These are phyloP conservation scores for Dasyurus viverrinus DNA, from an alignment of 2,113 vertebrate genomes.

Conservation along the genomic window DNA sequence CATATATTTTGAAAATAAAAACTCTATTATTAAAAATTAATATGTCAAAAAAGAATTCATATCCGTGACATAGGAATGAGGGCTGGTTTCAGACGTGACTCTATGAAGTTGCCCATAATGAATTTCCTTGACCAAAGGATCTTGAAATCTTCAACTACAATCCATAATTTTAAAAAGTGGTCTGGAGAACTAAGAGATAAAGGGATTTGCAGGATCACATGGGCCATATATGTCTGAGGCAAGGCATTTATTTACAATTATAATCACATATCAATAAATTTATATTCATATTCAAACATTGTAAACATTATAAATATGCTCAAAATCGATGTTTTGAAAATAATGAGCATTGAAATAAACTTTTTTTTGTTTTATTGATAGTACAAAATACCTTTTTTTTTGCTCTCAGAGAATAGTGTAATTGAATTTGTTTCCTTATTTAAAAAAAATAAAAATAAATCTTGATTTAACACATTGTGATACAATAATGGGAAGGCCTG, in stretches of 20 bases:
- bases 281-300: neutral
- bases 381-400: neutral
- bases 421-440: neutral
- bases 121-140: neutral
- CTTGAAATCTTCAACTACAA: neutral
- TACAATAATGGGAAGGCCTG: neutral
- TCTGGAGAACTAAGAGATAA: neutral
- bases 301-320: neutral
- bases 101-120: neutral
- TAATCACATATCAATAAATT: neutral
- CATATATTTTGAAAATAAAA: no score
- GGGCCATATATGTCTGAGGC: neutral
- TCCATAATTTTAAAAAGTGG: neutral
- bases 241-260: neutral
- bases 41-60: neutral
- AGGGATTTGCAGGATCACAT: neutral
- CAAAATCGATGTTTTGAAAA: neutral
- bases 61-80: neutral
- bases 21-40: no score
- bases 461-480: neutral
- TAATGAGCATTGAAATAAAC: neutral
- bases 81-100: neutral
- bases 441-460: neutral
- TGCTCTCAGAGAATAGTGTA: neutral
- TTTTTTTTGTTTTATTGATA: neutral